Conservation (phyloP, 2,797 vertebrate genomes). For the Triplophysa yarkandensis region DNA sequence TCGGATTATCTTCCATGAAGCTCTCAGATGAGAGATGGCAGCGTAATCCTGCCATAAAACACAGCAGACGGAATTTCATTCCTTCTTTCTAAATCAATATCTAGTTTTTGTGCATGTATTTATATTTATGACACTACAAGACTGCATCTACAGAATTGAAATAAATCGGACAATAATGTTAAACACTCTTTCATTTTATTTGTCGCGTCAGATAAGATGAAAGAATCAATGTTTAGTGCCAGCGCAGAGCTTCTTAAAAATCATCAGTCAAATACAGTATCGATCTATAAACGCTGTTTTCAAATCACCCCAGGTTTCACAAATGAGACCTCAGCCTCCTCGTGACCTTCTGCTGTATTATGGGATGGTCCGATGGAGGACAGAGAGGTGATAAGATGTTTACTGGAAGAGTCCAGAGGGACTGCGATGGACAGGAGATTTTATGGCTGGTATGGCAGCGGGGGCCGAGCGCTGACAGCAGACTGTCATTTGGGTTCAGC, state of each 20-base stretch:
- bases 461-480: slow-evolving; percentile 18
- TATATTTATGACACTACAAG: neutral
- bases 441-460: slow-evolving; percentile 30
- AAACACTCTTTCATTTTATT: no score
- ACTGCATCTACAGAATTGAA: no score
- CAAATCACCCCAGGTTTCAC: neutral
- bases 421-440: slow-evolving; percentile 24
- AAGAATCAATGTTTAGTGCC: no score
- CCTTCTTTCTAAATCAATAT: neutral
- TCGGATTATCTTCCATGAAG: neutral
- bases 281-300: neutral
- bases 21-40: neutral
- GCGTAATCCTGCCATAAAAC: slow-evolving; percentile 12
- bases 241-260: no score
- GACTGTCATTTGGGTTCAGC: slow-evolving; percentile 29
- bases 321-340: slow-evolving; percentile 12
- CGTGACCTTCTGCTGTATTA: slow-evolving; percentile 32
- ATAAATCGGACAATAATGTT: no score
- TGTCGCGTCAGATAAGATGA: no score
- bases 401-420: slow-evolving; percentile 32
- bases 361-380: slow-evolving; percentile 6
- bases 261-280: neutral
- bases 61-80: neutral
- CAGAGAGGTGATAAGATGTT: slow-evolving; percentile 40
- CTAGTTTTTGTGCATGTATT: neutral